Conservation (phyloP, 2,888 invertebrate species). For the Myathropa florea region DNA sequence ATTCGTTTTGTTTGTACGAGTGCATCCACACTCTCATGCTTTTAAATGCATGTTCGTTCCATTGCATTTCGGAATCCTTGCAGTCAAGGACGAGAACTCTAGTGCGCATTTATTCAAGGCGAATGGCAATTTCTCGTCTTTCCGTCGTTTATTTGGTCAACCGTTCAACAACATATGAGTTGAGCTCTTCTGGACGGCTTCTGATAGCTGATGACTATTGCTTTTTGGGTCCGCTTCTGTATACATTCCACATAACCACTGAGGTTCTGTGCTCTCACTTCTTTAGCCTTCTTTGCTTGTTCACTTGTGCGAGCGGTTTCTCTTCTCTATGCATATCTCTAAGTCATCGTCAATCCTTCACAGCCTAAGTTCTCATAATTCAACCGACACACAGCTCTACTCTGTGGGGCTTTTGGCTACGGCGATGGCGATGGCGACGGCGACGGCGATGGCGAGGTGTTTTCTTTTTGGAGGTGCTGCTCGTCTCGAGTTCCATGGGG, state of each 20-base stretch:
- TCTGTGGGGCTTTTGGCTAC: neutral
- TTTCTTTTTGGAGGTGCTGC: constrained; percentile 33
- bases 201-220: constrained; percentile 58
- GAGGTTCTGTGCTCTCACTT: constrained; percentile 5
- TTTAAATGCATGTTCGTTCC: constrained; percentile 37
- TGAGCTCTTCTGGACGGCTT: constrained; percentile 44
- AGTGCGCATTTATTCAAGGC: constrained; percentile 66
- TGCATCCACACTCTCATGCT: constrained; percentile 36
- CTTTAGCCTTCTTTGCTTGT: constrained; percentile 4
- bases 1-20: constrained; percentile 69
- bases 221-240: constrained; percentile 23
- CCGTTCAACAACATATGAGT: constrained; percentile 64
- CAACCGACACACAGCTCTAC: constrained; percentile 71
- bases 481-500: constrained; percentile 22
- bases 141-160: constrained; percentile 68
- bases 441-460: neutral
- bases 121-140: constrained; percentile 68
- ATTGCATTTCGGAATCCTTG: constrained; percentile 53
- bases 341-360: constrained; percentile 77
- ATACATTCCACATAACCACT: neutral
- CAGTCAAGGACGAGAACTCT: constrained; percentile 56
- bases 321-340: constrained; percentile 52
- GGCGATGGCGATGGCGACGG: neutral
- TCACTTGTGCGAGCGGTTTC: constrained; percentile 5
- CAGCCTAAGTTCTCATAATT: constrained; percentile 78